phyloP scores from a whole-genome alignment of 1,140 invertebrate genomes.

The Lepidotrigona ventralis region DNA sequence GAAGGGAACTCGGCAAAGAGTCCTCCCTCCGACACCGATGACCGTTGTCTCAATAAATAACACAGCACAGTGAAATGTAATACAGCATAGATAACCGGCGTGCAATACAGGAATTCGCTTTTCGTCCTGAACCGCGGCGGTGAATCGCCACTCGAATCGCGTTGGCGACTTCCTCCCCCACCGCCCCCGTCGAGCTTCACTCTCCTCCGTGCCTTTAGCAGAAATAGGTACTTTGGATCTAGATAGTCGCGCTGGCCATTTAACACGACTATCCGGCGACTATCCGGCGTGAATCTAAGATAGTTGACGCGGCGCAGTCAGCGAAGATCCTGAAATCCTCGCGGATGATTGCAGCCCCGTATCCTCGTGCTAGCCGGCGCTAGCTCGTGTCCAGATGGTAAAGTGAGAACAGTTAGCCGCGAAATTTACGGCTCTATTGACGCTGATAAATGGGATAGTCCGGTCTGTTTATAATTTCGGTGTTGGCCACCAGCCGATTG shows the following conservation, averaged over 20 bases:
- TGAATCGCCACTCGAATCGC: conserved; percentile 13
- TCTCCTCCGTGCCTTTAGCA: background rate
- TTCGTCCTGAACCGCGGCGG: background rate
- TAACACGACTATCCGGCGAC: conserved; percentile 13
- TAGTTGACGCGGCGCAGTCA: conserved; percentile 31
- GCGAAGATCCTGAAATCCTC: conserved; percentile 38
- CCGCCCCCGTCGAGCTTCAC: too few relatives aligned
- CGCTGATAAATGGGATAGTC: conserved; percentile 61
- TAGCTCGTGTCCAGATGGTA: conserved; percentile 40
- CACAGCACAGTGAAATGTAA: conserved; percentile 31
- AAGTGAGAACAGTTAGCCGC: conserved; percentile 52
- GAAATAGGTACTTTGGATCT: conserved; percentile 44
- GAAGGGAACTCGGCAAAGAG: background rate
- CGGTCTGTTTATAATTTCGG: conserved; percentile 60
- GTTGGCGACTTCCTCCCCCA: background rate
- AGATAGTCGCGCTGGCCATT: conserved; percentile 41
- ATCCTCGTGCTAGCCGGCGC: background rate
- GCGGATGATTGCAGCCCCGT: conserved; percentile 36
- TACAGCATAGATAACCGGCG: conserved; percentile 29
- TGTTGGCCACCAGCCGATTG: conserved; percentile 31
- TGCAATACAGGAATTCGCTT: conserved; percentile 26
- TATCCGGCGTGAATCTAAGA: conserved; percentile 45
- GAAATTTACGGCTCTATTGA: conserved; percentile 60
- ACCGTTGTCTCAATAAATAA: conserved; percentile 37
- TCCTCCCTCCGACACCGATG: background rate